Evolutionary conservation across 1,140 invertebrate species (phyloP).

Genomic region (Planococcus citri): DNA sequence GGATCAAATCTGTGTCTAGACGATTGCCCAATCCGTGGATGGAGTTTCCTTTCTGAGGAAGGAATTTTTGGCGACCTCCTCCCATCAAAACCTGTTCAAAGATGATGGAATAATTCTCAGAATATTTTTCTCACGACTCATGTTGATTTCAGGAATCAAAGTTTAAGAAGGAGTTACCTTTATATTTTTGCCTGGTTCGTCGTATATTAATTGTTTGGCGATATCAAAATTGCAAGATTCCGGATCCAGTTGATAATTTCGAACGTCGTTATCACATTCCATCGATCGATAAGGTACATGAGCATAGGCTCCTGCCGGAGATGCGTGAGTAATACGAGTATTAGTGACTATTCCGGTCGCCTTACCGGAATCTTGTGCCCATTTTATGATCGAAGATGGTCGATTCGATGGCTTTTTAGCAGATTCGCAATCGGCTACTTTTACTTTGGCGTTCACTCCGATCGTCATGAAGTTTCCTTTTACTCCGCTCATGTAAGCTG

Average conservation of each 20-base stretch:
- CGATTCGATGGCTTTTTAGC: conserved; percentile 43
- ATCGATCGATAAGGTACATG: conserved; percentile 59
- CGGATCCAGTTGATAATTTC: conserved; percentile 26
- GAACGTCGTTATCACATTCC: conserved; percentile 53
- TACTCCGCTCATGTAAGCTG: conserved; percentile 67
- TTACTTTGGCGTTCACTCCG: conserved; percentile 53
- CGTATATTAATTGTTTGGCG: conserved; percentile 37
- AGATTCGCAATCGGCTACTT: conserved; percentile 43
- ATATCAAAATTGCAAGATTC: conserved; percentile 36
- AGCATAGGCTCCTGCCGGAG: conserved; percentile 73
- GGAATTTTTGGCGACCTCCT: conserved; percentile 10
- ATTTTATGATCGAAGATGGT: conserved; percentile 52
- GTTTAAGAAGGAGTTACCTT: conserved; percentile 31
- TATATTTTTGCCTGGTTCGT: conserved; percentile 37
- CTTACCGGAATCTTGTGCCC: conserved; percentile 59
- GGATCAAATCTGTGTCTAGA: conserved; percentile 43
- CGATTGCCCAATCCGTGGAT: conserved; percentile 32
- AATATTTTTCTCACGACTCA: too few relatives aligned
- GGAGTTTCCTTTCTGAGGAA: not conserved
- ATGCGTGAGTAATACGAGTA: conserved; percentile 72
- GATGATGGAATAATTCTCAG: too few relatives aligned
- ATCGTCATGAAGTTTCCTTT: conserved; percentile 62
- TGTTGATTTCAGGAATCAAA: not conserved
- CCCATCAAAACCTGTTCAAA: conserved; percentile 23
- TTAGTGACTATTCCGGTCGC: conserved; percentile 54